Percentiles rank a stretch among this genome's conserved stretches.
phyloP scores from a whole-genome alignment of 2,113 vertebrate genomes.

The Lophotis ruficrista region DNA sequence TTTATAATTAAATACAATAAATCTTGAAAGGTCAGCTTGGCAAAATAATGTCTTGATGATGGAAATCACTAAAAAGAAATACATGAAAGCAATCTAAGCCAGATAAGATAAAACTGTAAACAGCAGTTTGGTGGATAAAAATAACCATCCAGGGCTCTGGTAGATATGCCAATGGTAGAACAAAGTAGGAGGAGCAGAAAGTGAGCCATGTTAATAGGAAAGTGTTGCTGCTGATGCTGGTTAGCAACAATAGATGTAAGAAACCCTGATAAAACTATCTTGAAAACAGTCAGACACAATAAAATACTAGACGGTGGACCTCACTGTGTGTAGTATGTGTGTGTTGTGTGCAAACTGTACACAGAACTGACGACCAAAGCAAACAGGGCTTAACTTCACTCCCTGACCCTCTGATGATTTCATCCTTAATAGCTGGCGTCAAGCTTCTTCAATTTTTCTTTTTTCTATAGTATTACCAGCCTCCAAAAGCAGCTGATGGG shows the following conservation, averaged over 20 bases:
- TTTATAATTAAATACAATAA: slow-evolving; percentile 5
- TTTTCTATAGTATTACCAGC: neutral
- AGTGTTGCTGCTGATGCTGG: neutral
- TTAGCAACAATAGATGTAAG: neutral
- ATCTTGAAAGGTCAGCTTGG: neutral
- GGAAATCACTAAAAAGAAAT: neutral
- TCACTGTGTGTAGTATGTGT: neutral
- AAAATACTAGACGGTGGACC: neutral
- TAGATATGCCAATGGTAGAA: neutral
- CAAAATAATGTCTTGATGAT: neutral
- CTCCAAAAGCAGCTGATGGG: neutral
- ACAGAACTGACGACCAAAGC: neutral
- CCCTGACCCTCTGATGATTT: neutral
- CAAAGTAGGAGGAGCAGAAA: neutral
- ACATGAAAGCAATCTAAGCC: neutral
- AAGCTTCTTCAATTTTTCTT: neutral
- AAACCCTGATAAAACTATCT: neutral
- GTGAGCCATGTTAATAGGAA: neutral
- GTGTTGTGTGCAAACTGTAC: neutral
- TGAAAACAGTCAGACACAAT: neutral
- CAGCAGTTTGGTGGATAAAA: neutral
- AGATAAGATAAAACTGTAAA: neutral
- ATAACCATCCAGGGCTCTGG: neutral
- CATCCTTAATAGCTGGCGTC: neutral
- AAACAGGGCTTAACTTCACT: neutral